These are phyloP conservation scores for Artemia sinica DNA, from an alignment of 2,888 invertebrate species.

Conservation along the genomic window DNA sequence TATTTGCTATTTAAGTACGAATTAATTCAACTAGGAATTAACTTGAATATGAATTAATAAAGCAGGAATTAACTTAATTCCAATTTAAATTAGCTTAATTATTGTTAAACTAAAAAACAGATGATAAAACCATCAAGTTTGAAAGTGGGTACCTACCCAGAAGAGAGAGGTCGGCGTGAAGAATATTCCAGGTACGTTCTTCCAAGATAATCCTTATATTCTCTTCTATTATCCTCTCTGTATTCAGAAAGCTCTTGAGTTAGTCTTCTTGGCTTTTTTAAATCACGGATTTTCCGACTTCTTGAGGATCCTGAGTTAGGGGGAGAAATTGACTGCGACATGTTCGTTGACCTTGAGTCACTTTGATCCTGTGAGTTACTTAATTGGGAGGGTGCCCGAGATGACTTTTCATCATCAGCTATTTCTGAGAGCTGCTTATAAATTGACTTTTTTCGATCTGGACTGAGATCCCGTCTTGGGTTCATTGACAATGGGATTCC, in stretches of 20 bases:
- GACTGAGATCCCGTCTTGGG: constrained; percentile 4
- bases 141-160: no score
- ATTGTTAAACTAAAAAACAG: no score
- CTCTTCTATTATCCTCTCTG: constrained; percentile 36
- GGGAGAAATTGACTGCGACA: not conserved
- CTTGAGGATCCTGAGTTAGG: constrained; percentile 4
- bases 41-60: no score
- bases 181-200: constrained; percentile 25
- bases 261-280: constrained; percentile 33
- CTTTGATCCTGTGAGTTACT: not conserved
- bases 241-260: constrained; percentile 41
- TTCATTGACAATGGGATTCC: constrained; percentile 7
- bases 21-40: no score
- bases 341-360: not conserved
- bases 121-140: no score
- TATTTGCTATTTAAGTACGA: no score
- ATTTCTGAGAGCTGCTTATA: constrained; percentile 22
- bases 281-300: constrained; percentile 7
- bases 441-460: constrained; percentile 20
- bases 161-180: not conserved
- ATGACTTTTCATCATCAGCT: constrained; percentile 19
- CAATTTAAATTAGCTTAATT: no score
- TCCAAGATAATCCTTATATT: constrained; percentile 38
- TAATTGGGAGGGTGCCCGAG: not conserved
- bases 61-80: no score